Base-by-base conservation (phyloP, 2,113 vertebrate species). In the Laterallus jamaicensis region DNA sequence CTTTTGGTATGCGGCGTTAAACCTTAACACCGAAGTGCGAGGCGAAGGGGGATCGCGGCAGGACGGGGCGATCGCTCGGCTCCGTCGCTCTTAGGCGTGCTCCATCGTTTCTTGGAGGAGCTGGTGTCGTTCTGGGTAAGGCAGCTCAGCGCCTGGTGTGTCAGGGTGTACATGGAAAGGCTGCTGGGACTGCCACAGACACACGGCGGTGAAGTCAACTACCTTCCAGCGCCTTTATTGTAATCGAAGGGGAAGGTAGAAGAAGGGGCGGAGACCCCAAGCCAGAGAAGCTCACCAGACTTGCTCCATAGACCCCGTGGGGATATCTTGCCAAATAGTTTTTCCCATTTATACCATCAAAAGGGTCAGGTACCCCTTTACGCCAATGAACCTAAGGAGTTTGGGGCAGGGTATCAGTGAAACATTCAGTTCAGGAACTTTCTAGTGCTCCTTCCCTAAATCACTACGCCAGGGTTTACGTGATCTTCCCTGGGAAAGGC, bases 61-160 rank as follows among this genome's bases (percentile, higher is more conserved):
- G 50, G 24, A 14, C 19, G 84, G 62, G 74, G n/a, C 1, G 32
- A 13, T 12, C 2, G 4, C 21, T 40, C 12, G 50, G 63, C 39
- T 90, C 35, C n/a, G 0, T 8, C 6, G 28, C 35, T 59, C 73
- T 37, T 6, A 0, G 24, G n/a, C 20, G 0, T 18, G 3, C 16
- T 28, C 14, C 10, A 26, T 49, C 9, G 1, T 32, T 56, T 60
- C 26, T 20, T 66, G n/a, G 50, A 63, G 49, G 55, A 54, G 15
- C 12, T 0, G 1, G 15, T 58, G 62, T 42, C 6, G 0, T n/a
- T 80, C 7, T 26, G 67, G 44, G 12, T 32, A 39, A 58, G 60
- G 52, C n/a, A 6, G 10, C 62, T 86, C 2, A 5, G 62, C 37
- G 68, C 71, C 15, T 21, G n/a, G 56, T 77, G 0, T 37, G 0